Conservation (phyloP, 2,113 vertebrate species). For the Hemicordylus capensis region DNA sequence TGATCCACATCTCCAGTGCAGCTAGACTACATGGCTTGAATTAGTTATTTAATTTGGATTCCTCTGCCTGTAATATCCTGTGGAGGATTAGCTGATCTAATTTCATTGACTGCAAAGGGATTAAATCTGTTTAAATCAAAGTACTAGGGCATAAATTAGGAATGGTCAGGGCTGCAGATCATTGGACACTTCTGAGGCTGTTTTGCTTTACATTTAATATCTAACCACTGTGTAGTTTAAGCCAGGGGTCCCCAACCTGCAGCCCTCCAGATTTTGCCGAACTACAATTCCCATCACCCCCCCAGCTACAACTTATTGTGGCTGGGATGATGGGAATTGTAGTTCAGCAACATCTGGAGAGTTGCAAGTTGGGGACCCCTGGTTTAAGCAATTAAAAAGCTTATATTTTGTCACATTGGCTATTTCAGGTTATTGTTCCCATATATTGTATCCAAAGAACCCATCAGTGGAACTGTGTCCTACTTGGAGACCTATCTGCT, state of each 20-base stretch:
- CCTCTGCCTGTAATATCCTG: not conserved
- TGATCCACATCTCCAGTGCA: not conserved
- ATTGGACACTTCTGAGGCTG: not conserved
- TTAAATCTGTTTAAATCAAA: not conserved
- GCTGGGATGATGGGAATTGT: too few relatives aligned
- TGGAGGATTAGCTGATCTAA: not conserved
- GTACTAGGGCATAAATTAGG: not conserved
- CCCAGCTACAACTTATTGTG: too few relatives aligned
- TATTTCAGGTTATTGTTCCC: not conserved
- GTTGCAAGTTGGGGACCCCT: too few relatives aligned
- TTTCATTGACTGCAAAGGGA: constrained; percentile 17
- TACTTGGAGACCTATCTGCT: not conserved
- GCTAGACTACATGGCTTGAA: not conserved
- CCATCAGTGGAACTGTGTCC: not conserved
- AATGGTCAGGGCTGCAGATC: not conserved
- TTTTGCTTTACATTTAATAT: not conserved
- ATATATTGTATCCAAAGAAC: not conserved
- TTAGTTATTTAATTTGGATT: not conserved
- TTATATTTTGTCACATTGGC: not conserved
- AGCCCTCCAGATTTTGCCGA: too few relatives aligned
- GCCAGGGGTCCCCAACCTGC: too few relatives aligned
- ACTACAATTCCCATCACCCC: too few relatives aligned
- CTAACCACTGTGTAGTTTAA: not conserved
- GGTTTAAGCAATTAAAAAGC: too few relatives aligned
- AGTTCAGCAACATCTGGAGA: too few relatives aligned